phyloP scores from a whole-genome alignment of 2,113 vertebrate species.

The Zosterops hypoxanthus region DNA sequence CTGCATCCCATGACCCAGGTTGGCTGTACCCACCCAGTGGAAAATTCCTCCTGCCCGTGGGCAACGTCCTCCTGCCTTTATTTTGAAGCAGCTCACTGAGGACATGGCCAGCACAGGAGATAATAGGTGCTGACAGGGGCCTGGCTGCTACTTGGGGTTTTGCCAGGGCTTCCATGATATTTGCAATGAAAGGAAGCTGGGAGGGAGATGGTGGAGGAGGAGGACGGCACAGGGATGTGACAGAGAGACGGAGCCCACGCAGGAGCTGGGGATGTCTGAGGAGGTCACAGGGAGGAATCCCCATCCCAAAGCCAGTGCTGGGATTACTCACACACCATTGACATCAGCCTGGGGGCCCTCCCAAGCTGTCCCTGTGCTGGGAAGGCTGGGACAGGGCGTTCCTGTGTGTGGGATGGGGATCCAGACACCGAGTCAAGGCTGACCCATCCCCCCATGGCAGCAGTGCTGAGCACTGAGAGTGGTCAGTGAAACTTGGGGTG shows the following conservation, averaged over 20 bases:
- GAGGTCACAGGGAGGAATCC: background rate
- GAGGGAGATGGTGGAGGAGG: background rate
- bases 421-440: background rate
- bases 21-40: background rate
- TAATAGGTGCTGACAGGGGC: constrained; percentile 53
- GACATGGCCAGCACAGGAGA: background rate
- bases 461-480: background rate
- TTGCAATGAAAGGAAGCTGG: background rate
- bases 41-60: constrained; percentile 27
- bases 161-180: background rate
- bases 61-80: background rate
- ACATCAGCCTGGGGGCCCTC: background rate
- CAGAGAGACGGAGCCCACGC: background rate
- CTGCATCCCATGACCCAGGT: background rate
- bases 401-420: background rate
- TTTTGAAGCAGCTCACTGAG: background rate
- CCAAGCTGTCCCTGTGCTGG: rapidly evolving
- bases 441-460: background rate
- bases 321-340: background rate
- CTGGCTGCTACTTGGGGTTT: constrained; percentile 15
- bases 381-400: background rate
- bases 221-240: background rate
- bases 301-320: rapidly evolving
- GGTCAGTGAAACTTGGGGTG: background rate
- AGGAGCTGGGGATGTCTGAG: background rate